Percentiles rank a stretch among this genome's conserved stretches.
These are phyloP conservation scores for Esox masquinongy DNA, from an alignment of 2,797 vertebrate species.

Conservation along the genomic window DNA sequence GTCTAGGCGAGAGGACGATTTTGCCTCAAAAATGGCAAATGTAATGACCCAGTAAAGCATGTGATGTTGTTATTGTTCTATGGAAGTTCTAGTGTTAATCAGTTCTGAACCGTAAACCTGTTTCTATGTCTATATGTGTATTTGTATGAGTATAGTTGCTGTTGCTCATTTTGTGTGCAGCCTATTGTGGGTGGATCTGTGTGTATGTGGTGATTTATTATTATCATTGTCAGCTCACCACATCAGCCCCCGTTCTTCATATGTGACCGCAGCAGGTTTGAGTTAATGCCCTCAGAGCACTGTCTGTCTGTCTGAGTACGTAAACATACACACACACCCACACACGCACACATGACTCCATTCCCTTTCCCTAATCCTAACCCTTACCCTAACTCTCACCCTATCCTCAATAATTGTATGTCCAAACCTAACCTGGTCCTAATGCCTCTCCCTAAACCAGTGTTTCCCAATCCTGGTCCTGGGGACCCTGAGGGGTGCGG, in stretches of 20 bases:
- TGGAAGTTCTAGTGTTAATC: too few relatives aligned
- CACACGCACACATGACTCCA: constrained; percentile 24
- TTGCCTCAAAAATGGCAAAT: too few relatives aligned
- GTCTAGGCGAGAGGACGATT: too few relatives aligned
- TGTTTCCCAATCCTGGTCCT: too few relatives aligned
- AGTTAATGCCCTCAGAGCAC: constrained; percentile 53
- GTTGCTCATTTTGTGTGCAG: neutral
- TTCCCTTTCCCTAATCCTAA: constrained; percentile 29
- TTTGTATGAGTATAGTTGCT: neutral
- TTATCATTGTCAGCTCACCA: constrained; percentile 50
- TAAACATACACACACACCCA: constrained; percentile 27
- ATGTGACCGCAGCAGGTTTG: constrained; percentile 57
- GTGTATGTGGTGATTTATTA: constrained; percentile 16
- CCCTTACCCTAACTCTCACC: constrained; percentile 28
- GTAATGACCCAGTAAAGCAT: too few relatives aligned
- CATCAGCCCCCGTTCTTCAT: constrained; percentile 54
- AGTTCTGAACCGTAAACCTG: neutral
- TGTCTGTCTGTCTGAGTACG: constrained; percentile 51
- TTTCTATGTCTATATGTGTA: neutral
- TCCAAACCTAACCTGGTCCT: too few relatives aligned
- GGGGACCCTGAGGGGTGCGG: too few relatives aligned
- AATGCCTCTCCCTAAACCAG: too few relatives aligned
- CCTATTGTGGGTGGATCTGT: constrained; percentile 1
- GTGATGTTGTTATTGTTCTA: too few relatives aligned
- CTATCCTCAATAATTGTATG: neutral